Percentiles rank a stretch among this genome's conserved stretches.
Evolutionary conservation across 2,113 vertebrate genomes (phyloP).

Genomic region (Ciconia stormi): DNA sequence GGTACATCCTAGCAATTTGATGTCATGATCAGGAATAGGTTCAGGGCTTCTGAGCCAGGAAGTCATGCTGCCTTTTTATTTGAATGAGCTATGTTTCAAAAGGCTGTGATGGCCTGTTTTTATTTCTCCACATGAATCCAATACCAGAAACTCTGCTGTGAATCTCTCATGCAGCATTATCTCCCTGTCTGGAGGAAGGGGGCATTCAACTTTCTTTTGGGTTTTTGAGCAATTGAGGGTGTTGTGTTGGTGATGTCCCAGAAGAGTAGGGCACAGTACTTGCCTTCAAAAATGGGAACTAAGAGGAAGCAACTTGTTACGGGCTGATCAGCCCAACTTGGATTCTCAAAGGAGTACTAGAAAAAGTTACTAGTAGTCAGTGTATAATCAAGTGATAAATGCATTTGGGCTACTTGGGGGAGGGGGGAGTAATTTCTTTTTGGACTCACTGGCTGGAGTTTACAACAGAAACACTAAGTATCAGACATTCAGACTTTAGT

Average conservation of each 20-base stretch:
- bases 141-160: neutral
- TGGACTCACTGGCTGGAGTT: neutral
- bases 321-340: neutral
- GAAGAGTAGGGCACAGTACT: too few relatives aligned
- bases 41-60: neutral
- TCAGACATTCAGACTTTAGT: neutral
- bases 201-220: neutral
- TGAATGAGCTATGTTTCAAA: neutral
- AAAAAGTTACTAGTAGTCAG: neutral
- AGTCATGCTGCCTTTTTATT: rapidly evolving
- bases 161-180: neutral
- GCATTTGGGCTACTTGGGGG: neutral
- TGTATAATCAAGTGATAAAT: neutral
- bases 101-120: neutral
- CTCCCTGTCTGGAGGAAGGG: neutral
- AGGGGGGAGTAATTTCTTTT: neutral
- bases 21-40: neutral
- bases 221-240: neutral
- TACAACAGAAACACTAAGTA: neutral
- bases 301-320: neutral
- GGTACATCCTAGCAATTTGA: neutral
- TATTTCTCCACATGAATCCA: neutral
- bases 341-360: neutral
- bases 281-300: neutral
- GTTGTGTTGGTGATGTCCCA: neutral